Evolutionary conservation across 2,888 invertebrate genomes (phyloP).

Genomic region (Abscondita cerata): DNA sequence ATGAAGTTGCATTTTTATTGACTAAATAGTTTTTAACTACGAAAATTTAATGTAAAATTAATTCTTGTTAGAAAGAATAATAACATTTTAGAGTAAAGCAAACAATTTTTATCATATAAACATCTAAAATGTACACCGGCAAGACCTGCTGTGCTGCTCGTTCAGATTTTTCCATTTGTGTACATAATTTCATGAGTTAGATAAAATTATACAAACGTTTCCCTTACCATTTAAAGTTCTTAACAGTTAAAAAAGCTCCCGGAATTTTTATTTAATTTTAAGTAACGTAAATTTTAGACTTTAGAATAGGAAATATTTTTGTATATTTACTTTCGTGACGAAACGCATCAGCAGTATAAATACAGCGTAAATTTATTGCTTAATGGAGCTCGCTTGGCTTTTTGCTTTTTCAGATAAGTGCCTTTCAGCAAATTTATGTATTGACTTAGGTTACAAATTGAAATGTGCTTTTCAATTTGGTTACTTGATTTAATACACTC

Average conservation of each 20-base stretch:
- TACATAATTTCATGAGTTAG: neutral
- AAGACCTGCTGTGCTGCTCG: no score
- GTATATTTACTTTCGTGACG: constrained; percentile 37
- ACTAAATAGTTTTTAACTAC: no score
- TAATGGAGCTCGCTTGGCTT: constrained; percentile 45
- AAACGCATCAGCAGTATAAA: constrained; percentile 38
- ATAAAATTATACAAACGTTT: neutral
- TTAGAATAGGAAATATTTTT: constrained; percentile 29
- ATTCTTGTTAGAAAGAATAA: no score
- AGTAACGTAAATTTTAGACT: constrained; percentile 27
- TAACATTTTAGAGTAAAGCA: no score
- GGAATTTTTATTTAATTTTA: constrained; percentile 24
- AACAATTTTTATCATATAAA: no score
- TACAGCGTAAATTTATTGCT: constrained; percentile 43
- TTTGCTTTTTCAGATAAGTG: constrained; percentile 46
- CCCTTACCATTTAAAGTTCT: neutral
- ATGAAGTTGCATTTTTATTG: no score
- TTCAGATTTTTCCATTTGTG: no score
- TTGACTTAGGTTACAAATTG: constrained; percentile 49
- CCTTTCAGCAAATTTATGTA: constrained; percentile 49
- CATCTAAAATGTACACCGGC: no score
- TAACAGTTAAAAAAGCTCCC: constrained; percentile 10
- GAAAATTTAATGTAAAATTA: no score
- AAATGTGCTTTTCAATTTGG: constrained; percentile 47
- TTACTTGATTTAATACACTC: constrained; percentile 45